phyloP scores from a whole-genome alignment of 2,113 vertebrate genomes.

The Tragelaphus scriptus region DNA sequence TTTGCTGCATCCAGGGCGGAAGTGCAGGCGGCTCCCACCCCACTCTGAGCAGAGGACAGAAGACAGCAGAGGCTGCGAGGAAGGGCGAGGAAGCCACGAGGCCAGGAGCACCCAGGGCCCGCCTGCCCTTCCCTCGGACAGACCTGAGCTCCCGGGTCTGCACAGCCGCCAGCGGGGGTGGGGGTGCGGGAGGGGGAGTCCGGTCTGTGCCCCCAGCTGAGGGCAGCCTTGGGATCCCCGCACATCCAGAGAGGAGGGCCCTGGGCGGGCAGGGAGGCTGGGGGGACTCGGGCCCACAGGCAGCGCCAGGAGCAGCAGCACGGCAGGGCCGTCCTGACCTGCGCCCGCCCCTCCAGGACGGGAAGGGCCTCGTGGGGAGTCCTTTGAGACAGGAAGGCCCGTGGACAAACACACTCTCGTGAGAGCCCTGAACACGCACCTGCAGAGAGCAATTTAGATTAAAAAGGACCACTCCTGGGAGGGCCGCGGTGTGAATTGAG shows the following conservation, averaged over 20 bases:
- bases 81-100: accelerated
- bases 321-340: neutral
- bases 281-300: neutral
- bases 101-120: neutral
- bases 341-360: neutral
- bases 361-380: neutral
- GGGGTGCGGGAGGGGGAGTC: neutral
- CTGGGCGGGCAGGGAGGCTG: neutral
- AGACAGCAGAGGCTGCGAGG: neutral
- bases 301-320: too few relatives aligned
- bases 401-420: neutral
- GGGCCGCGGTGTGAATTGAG: neutral
- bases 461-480: neutral
- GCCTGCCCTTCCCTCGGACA: neutral
- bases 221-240: neutral
- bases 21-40: neutral
- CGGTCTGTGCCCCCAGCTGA: neutral
- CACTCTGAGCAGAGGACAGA: neutral
- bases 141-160: neutral
- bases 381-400: neutral
- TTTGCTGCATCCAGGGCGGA: accelerated
- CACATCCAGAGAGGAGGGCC: neutral
- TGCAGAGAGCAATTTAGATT: slow-evolving; percentile 16
- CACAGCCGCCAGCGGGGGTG: accelerated
- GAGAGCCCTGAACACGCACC: neutral